These are phyloP conservation scores for Micrasema minimum DNA, from an alignment of 1,140 invertebrate genomes.

Conservation along the genomic window DNA sequence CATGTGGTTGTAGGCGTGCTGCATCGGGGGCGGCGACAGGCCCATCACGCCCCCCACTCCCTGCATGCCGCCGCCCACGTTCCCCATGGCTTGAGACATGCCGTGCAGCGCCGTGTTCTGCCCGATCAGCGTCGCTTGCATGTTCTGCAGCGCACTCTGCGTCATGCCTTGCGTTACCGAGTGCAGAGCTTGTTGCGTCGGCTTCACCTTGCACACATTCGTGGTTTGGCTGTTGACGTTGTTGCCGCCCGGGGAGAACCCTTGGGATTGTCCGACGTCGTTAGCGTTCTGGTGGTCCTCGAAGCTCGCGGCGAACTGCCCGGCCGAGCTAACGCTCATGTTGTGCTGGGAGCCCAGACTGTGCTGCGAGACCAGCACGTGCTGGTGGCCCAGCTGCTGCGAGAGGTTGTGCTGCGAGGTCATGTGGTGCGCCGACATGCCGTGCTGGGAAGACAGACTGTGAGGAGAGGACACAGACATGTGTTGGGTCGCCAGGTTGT, in stretches of 20 bases:
- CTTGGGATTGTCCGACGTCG: slow-evolving; percentile 51
- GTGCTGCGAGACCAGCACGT: slow-evolving; percentile 46
- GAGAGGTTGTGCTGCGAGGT: slow-evolving; percentile 48
- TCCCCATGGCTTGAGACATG: slow-evolving; percentile 46
- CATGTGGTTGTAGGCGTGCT: slow-evolving; percentile 62
- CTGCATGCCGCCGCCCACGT: slow-evolving; percentile 45
- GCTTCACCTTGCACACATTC: slow-evolving; percentile 66
- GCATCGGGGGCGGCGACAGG: slow-evolving; percentile 70
- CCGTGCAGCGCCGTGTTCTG: slow-evolving; percentile 44
- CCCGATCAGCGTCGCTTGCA: slow-evolving; percentile 52
- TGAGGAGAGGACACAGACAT: slow-evolving; percentile 59
- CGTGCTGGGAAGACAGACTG: slow-evolving; percentile 57
- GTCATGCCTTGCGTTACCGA: slow-evolving; percentile 43
- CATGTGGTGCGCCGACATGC: slow-evolving; percentile 54
- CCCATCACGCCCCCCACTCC: slow-evolving; percentile 54
- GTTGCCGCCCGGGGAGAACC: slow-evolving; percentile 58
- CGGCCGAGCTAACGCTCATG: slow-evolving; percentile 44
- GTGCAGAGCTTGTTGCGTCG: slow-evolving; percentile 60
- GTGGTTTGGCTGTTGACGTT: slow-evolving; percentile 57
- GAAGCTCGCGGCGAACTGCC: slow-evolving; percentile 46
- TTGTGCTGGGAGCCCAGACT: slow-evolving; percentile 43
- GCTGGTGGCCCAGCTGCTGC: slow-evolving; percentile 47
- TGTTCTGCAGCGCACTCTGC: slow-evolving; percentile 44
- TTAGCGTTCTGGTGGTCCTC: slow-evolving; percentile 48
- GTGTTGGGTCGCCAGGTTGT: slow-evolving; percentile 57